Evolutionary conservation across 2,113 vertebrate species (phyloP).

Genomic region (Pteronura brasiliensis): DNA sequence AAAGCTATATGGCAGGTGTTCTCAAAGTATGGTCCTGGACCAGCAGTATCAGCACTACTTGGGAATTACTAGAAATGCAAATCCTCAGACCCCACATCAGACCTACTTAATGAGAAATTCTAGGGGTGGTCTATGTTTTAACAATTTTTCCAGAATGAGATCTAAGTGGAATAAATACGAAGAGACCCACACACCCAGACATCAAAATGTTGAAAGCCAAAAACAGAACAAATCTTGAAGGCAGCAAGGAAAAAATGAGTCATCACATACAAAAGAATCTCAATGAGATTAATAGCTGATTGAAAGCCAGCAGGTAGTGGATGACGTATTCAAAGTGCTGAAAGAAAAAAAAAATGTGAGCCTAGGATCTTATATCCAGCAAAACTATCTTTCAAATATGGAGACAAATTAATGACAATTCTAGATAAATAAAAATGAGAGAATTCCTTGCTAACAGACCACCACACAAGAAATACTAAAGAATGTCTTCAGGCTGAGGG

Average conservation of each 20-base stretch:
- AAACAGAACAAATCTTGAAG: background rate
- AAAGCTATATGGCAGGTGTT: background rate
- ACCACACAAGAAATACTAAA: background rate
- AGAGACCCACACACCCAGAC: background rate
- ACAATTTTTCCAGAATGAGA: background rate
- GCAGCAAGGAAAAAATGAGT: background rate
- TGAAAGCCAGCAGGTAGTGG: background rate
- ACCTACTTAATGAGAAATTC: background rate
- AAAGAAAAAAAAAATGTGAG: background rate
- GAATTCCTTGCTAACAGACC: background rate
- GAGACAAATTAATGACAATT: background rate
- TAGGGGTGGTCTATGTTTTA: background rate
- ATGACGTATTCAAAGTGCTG: background rate
- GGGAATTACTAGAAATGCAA: background rate
- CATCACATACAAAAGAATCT: background rate
- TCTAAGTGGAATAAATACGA: background rate
- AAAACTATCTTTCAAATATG: background rate
- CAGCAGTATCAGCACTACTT: background rate
- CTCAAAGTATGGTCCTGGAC: background rate
- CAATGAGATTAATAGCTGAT: background rate
- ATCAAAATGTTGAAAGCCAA: background rate
- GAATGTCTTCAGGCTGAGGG: background rate
- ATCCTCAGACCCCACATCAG: background rate
- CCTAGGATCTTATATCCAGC: background rate
- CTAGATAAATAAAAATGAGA: background rate